Percentiles rank a stretch among this genome's conserved stretches.
Evolutionary conservation across 1,140 invertebrate species (phyloP).

Genomic region (Drosophila funebris): DNA sequence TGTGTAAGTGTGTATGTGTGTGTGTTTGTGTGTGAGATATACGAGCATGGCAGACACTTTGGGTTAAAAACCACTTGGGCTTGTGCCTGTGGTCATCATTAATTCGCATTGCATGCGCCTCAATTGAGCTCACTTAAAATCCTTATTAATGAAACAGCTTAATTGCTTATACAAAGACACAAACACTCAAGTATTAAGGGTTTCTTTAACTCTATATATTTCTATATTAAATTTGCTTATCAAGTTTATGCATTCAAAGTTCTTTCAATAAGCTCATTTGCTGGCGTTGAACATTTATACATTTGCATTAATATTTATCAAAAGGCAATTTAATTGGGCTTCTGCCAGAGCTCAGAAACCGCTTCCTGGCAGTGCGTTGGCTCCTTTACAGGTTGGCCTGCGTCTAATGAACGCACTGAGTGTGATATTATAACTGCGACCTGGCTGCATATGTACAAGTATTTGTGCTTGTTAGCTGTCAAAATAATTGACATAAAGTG

Average conservation of each 20-base stretch:
- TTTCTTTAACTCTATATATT: not conserved
- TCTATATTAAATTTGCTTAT: not conserved
- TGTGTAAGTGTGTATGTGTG: not conserved
- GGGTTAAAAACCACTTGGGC: slow-evolving; percentile 31
- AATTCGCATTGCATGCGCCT: slow-evolving; percentile 39
- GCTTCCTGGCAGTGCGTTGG: no score
- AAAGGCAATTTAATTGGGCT: not conserved
- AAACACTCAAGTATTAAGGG: not conserved
- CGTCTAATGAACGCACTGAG: slow-evolving; percentile 31
- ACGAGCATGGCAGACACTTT: slow-evolving; percentile 14
- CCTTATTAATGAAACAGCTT: slow-evolving; percentile 48
- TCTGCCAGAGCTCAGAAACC: no score
- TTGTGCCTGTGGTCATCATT: slow-evolving; percentile 43
- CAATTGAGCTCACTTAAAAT: slow-evolving; percentile 41
- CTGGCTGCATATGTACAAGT: slow-evolving; percentile 48
- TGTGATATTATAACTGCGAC: slow-evolving; percentile 67
- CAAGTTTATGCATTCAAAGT: not conserved
- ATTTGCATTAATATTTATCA: not conserved
- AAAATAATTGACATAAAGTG: slow-evolving; percentile 82
- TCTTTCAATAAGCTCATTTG: not conserved
- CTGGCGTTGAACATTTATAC: not conserved
- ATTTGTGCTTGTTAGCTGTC: slow-evolving; percentile 78
- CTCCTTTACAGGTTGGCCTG: not conserved
- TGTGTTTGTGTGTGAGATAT: slow-evolving; percentile 14
- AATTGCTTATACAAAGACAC: slow-evolving; percentile 24